A percentile compares a stretch with the other conserved stretches of the same genome.
Evolutionary conservation across 2,888 invertebrate species (phyloP).

Genomic region (Phaedon cochleariae): DNA sequence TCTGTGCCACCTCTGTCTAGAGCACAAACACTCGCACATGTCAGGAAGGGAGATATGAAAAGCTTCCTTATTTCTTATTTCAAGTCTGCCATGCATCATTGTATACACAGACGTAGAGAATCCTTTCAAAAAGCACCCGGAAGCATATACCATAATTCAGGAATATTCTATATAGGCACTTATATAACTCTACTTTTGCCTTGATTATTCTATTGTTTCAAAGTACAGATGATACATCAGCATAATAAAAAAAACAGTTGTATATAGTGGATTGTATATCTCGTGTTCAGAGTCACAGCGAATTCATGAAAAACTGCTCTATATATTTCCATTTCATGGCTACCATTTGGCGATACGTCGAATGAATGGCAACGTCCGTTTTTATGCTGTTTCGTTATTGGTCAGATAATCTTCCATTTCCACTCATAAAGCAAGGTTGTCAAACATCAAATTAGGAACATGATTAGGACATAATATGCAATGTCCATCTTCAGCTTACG

Average conservation of each 20-base stretch:
- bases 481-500: too few species aligned
- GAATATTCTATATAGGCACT: neutral
- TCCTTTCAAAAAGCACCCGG: neutral
- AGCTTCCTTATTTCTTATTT: conserved; percentile 2
- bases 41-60: neutral
- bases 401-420: too few species aligned
- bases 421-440: too few species aligned
- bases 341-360: too few species aligned
- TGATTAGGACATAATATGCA: too few species aligned
- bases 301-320: neutral
- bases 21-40: neutral
- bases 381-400: too few species aligned
- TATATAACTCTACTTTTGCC: neutral
- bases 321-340: too few species aligned
- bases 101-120: neutral
- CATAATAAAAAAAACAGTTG: neutral
- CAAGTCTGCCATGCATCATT: conserved; percentile 5
- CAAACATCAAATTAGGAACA: too few species aligned
- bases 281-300: neutral
- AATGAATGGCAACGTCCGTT: too few species aligned
- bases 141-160: neutral
- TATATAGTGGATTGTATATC: too few species aligned
- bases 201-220: neutral
- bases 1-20: neutral
- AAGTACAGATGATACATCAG: neutral